phyloP scores from a whole-genome alignment of 2,113 vertebrate genomes.

The Solea solea region DNA sequence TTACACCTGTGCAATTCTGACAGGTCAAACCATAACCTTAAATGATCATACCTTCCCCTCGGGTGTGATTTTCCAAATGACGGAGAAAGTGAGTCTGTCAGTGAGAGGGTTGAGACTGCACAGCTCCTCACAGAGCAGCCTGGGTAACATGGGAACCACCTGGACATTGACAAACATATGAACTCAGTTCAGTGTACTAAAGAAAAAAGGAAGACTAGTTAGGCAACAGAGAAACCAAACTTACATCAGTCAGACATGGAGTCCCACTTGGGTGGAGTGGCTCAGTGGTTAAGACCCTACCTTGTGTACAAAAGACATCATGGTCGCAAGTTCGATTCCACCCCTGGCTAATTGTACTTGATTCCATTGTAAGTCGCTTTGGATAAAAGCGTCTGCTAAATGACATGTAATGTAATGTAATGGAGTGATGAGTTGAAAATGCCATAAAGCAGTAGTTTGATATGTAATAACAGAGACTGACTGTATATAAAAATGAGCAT shows the following conservation, averaged over 20 bases:
- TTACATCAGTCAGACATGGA: background rate
- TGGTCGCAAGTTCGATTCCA: no score
- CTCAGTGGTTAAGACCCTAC: no score
- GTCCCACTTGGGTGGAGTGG: no score
- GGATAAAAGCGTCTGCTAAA: no score
- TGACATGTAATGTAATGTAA: no score
- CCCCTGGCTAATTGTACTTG: no score
- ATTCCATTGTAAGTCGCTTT: no score
- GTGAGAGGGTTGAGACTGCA: conserved; percentile 95
- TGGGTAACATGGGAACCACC: conserved; percentile 96
- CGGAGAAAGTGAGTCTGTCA: conserved; percentile 94
- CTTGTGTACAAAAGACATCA: no score
- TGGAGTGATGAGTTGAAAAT: background rate
- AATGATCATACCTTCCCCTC: conserved; percentile 87
- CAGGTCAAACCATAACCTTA: background rate
- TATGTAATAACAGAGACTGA: no score
- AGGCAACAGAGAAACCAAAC: background rate
- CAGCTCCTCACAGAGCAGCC: conserved; percentile 93
- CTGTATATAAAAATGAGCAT: no score
- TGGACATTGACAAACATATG: conserved; percentile 49
- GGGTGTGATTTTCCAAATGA: conserved; percentile 92
- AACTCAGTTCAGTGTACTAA: background rate
- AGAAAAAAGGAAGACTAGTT: background rate
- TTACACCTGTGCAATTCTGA: background rate
- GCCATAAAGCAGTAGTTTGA: no score